Evolutionary conservation across 2,888 invertebrate genomes (phyloP).

Genomic region (Galeopsomyia nigrocyanea): DNA sequence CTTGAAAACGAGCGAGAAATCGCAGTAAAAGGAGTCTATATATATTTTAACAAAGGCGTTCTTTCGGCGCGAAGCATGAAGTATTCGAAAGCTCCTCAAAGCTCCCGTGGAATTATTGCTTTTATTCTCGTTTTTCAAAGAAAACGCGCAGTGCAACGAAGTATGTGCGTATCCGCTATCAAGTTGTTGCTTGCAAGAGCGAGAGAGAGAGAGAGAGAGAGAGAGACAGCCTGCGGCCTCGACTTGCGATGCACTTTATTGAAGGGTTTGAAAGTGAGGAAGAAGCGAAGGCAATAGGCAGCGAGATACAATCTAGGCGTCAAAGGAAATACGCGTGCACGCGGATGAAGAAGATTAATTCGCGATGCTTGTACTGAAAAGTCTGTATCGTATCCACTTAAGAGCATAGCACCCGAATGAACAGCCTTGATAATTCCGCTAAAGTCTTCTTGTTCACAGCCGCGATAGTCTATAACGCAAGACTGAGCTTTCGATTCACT

Average conservation of each 20-base stretch:
- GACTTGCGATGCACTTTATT: no score
- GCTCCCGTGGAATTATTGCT: no score
- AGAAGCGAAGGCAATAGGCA: background rate
- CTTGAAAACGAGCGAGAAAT: no score
- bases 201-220: background rate
- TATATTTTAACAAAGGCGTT: no score
- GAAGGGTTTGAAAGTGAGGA: background rate
- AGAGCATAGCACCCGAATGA: conserved; percentile 20
- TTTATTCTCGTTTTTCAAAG: no score
- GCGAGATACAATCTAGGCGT: background rate
- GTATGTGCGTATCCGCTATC: background rate
- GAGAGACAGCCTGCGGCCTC: background rate
- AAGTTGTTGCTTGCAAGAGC: conserved; percentile 7
- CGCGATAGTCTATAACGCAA: conserved; percentile 13
- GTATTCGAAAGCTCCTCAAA: no score
- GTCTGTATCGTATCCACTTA: conserved; percentile 4
- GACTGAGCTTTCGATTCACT: no score
- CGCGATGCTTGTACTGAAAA: background rate
- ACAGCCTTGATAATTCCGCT: background rate
- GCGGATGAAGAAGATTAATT: conserved; percentile 20
- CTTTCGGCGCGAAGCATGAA: no score
- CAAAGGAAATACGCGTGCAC: conserved; percentile 20
- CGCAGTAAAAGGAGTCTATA: no score
- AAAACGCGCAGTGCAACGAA: no score
- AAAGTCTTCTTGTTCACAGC: background rate